These are phyloP conservation scores for Clepsis dumicolana DNA, from an alignment of 2,888 invertebrate genomes.

Conservation along the genomic window DNA sequence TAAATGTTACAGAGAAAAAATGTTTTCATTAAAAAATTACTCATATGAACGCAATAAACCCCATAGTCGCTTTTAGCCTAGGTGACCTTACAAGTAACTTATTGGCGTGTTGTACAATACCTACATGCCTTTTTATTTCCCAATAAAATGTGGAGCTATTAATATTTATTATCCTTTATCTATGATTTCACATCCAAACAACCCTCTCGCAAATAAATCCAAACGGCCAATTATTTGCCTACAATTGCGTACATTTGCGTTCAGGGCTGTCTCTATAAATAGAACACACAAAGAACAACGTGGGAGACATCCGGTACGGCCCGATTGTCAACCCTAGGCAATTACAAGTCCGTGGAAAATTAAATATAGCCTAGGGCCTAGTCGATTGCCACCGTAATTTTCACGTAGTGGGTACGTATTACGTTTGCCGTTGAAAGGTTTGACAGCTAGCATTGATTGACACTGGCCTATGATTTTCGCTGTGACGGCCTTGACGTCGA, in stretches of 20 bases:
- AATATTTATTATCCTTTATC: neutral
- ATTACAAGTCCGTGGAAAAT: slow-evolving; percentile 62
- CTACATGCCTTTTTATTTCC: no score
- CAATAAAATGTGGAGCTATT: neutral
- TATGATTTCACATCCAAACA: neutral
- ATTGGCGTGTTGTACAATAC: no score
- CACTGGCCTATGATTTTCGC: slow-evolving; percentile 1
- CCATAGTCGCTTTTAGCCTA: no score
- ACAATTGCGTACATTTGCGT: slow-evolving; percentile 24
- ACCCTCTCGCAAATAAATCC: slow-evolving; percentile 32
- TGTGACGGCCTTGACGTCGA: neutral
- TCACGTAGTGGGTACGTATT: neutral
- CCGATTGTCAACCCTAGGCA: slow-evolving; percentile 66
- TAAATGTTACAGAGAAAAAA: neutral
- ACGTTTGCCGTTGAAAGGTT: slow-evolving; percentile 23
- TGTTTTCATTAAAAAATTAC: neutral
- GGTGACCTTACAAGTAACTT: no score
- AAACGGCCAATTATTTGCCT: slow-evolving; percentile 33
- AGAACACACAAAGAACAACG: slow-evolving; percentile 50
- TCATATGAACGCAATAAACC: no score
- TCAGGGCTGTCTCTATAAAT: slow-evolving; percentile 45
- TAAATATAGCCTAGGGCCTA: slow-evolving; percentile 50
- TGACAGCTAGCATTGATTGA: slow-evolving; percentile 26
- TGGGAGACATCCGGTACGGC: slow-evolving; percentile 60
- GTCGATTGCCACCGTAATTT: slow-evolving; percentile 22